Conservation (phyloP, 2,888 invertebrate species). For the Lordiphosa andalusiaca region DNA sequence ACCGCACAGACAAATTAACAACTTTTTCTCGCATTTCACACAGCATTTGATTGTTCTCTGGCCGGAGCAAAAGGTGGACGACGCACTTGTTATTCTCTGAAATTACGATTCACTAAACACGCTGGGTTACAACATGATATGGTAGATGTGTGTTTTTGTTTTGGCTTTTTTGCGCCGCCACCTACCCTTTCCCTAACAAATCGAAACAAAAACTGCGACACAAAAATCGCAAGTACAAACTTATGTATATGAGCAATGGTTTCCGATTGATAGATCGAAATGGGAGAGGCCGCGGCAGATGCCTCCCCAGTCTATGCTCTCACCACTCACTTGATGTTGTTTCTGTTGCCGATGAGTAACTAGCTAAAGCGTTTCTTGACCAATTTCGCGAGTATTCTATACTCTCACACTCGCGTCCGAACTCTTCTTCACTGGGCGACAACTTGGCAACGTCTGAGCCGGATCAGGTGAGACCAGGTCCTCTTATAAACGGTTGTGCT, state of each 20-base stretch:
- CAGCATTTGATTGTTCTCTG: not conserved
- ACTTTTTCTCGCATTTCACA: constrained; percentile 10
- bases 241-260: constrained; percentile 26
- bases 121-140: too few relatives aligned
- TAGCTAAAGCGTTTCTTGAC: constrained; percentile 8
- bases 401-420: constrained; percentile 10
- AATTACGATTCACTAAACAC: constrained; percentile 1
- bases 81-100: constrained; percentile 15
- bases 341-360: constrained; percentile 6
- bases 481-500: constrained; percentile 65
- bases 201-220: constrained; percentile 58
- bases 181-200: constrained; percentile 11
- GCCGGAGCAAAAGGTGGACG: constrained; percentile 14
- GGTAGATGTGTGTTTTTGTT: not conserved
- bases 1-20: constrained; percentile 21
- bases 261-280: constrained; percentile 2
- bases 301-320: constrained; percentile 4
- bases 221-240: constrained; percentile 51
- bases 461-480: constrained; percentile 61
- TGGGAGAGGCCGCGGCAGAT: constrained; percentile 8
- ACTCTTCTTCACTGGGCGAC: constrained; percentile 55
- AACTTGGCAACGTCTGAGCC: constrained; percentile 66
- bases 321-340: constrained; percentile 26
- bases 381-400: constrained; percentile 18
- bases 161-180: not conserved